Evolutionary conservation across 2,888 invertebrate species (phyloP), one percentile per base, ranked within the genome.

Genomic region (Cenopis cana): DNA sequence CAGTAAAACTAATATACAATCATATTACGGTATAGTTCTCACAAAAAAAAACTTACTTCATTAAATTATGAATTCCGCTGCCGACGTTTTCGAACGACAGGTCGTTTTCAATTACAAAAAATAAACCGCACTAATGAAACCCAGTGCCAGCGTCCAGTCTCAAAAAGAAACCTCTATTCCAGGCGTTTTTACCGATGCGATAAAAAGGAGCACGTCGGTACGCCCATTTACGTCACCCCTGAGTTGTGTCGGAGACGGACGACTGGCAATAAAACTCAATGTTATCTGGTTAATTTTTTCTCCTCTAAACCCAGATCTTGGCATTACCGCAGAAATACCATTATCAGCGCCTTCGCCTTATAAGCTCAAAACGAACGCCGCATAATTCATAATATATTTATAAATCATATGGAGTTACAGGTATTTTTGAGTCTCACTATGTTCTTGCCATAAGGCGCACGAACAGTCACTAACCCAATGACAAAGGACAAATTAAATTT

Each of bases 211-310:
- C 79, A 77, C 81, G 78, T 78, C 78, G 72, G 75, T 65, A 62
- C 76, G 72, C 73, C 81, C 82, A 84, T 88, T 87, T 84, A 81
- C 80, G 84, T 87, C 85, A 82, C 81, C 83, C 85, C 78, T 77
- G 81, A 85, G 86, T 85, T 88, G 83, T 77, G 77, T 76, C 79
- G 80, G 74, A 84, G 85, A 88, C 80, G 82, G 79, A 86, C 86
- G 83, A 79, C 79, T 46, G 71, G 85, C 81, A 86, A 88, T 89
- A 89, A 88, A 87, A 84, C 80, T 85, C 83, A 86, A 88, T 87
- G 87, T 86, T 88, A 88, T 89, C 87, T 86, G 77, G 79, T 87
- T 86, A 89, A 88, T 89, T 89, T 88, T 88, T 89, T 80, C 76
- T 78, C 77, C 74, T 78, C 78, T 77, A 78, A 81, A 81, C 78